Evolutionary conservation across 2,113 vertebrate genomes (phyloP).

Genomic region (Silurus meridionalis): DNA sequence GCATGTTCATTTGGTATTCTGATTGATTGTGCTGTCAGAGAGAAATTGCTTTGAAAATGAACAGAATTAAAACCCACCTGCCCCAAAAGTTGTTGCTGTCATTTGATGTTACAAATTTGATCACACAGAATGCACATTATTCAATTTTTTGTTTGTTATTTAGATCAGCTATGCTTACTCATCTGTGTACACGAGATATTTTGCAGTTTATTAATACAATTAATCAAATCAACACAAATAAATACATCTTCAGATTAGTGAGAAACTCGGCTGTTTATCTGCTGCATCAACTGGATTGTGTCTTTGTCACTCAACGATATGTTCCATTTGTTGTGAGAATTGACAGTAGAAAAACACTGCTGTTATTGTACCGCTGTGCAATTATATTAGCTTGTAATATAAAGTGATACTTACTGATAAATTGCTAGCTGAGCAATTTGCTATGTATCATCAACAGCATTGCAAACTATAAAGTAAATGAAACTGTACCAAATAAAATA

Average conservation of each 20-base stretch:
- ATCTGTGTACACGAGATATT: not conserved
- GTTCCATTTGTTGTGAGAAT: not conserved
- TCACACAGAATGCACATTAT: not conserved
- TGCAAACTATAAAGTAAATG: not conserved
- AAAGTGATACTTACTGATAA: not conserved
- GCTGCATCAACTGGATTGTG: not conserved
- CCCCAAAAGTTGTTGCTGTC: not conserved
- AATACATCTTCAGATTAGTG: not conserved
- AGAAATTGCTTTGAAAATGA: slow-evolving; percentile 3
- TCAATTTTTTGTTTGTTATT: not conserved
- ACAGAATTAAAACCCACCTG: not conserved
- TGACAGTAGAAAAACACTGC: not conserved
- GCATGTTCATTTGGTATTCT: slow-evolving; percentile 32
- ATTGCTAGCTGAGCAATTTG: not conserved
- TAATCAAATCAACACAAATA: not conserved
- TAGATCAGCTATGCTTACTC: not conserved
- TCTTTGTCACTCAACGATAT: not conserved
- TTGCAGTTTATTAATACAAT: not conserved
- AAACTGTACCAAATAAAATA: not conserved
- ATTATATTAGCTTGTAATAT: not conserved
- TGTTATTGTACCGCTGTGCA: too few species aligned
- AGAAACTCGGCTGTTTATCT: not conserved
- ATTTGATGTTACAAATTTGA: not conserved
- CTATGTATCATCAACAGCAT: not conserved
- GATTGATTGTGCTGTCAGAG: slow-evolving; percentile 46